A percentile compares a stretch with the other conserved stretches of the same genome.
Conservation (phyloP, 2,888 invertebrate genomes). For the Candidula unifasciata region DNA sequence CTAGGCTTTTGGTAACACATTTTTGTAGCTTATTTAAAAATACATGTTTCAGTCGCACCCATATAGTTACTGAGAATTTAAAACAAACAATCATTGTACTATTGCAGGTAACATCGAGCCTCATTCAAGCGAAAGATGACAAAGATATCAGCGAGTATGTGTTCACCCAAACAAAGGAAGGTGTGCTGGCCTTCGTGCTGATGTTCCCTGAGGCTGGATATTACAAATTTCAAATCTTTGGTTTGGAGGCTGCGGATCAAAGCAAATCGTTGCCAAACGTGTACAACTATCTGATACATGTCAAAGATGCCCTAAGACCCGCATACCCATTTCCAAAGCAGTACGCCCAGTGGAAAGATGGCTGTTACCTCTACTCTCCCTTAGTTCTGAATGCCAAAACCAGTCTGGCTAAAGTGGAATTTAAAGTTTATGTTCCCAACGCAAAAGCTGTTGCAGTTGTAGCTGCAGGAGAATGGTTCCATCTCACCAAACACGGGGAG, state of each 20-base stretch:
- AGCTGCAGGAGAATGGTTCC: slow-evolving; percentile 72
- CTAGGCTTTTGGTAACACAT: too few relatives aligned
- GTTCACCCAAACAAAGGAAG: slow-evolving; percentile 69
- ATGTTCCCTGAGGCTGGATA: slow-evolving; percentile 66
- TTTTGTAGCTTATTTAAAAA: too few relatives aligned
- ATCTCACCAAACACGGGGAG: slow-evolving; percentile 71
- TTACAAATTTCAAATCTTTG: slow-evolving; percentile 75
- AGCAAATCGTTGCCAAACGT: slow-evolving; percentile 73
- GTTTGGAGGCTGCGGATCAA: slow-evolving; percentile 66
- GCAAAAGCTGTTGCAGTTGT: slow-evolving; percentile 73
- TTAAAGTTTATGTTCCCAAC: slow-evolving; percentile 69
- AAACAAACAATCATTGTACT: background rate
- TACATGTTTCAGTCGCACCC: too few relatives aligned
- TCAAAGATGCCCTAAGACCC: slow-evolving; percentile 58
- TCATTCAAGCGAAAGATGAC: slow-evolving; percentile 60
- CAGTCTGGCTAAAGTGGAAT: slow-evolving; percentile 59
- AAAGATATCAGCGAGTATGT: slow-evolving; percentile 65
- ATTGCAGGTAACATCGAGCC: slow-evolving; percentile 66
- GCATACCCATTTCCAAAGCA: slow-evolving; percentile 73
- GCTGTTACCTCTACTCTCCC: slow-evolving; percentile 72
- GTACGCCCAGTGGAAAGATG: slow-evolving; percentile 76
- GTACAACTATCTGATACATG: slow-evolving; percentile 73
- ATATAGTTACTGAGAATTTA: too few relatives aligned
- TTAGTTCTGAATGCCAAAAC: slow-evolving; percentile 62
- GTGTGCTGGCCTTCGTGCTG: slow-evolving; percentile 57